Evolutionary conservation across 2,113 vertebrate genomes (phyloP).

Genomic region (Paracanthobrama guichenoti): DNA sequence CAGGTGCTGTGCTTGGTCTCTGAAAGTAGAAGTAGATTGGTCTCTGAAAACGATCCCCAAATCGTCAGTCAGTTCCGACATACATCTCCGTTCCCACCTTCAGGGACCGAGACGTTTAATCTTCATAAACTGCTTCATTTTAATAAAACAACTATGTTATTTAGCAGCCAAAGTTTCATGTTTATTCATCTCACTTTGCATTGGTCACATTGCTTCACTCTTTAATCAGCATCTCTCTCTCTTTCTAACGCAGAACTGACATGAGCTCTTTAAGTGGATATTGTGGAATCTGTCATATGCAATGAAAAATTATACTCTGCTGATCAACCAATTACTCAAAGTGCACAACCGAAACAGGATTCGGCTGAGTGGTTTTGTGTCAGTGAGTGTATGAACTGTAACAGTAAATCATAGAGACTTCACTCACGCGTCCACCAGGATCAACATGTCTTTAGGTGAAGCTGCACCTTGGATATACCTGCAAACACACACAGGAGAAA

Average conservation of each 20-base stretch:
- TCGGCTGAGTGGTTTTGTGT: background rate
- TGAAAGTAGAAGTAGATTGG: too few relatives aligned
- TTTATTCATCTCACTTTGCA: slow-evolving; percentile 44
- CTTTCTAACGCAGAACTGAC: background rate
- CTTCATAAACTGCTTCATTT: background rate
- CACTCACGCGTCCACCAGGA: slow-evolving; percentile 96
- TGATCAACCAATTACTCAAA: slow-evolving; percentile 6
- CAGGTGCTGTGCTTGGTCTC: too few relatives aligned
- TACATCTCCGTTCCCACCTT: too few relatives aligned
- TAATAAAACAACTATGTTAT: slow-evolving; percentile 26
- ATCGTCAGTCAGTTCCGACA: too few relatives aligned
- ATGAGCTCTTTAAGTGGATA: slow-evolving; percentile 15
- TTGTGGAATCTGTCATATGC: background rate
- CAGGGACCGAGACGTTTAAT: background rate
- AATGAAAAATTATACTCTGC: slow-evolving; percentile 18
- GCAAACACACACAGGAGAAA: slow-evolving; percentile 35
- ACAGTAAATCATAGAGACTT: slow-evolving; percentile 52
- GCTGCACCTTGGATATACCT: slow-evolving; percentile 99
- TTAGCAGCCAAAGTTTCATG: slow-evolving; percentile 48
- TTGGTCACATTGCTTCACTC: slow-evolving; percentile 22
- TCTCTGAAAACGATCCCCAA: too few relatives aligned
- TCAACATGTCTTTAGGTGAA: slow-evolving; percentile 98
- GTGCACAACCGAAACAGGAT: background rate
- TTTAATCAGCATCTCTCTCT: slow-evolving; percentile 7
- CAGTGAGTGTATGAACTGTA: background rate